Base-by-base conservation (phyloP, 2,113 vertebrate species). In the Platichthys flesus region DNA sequence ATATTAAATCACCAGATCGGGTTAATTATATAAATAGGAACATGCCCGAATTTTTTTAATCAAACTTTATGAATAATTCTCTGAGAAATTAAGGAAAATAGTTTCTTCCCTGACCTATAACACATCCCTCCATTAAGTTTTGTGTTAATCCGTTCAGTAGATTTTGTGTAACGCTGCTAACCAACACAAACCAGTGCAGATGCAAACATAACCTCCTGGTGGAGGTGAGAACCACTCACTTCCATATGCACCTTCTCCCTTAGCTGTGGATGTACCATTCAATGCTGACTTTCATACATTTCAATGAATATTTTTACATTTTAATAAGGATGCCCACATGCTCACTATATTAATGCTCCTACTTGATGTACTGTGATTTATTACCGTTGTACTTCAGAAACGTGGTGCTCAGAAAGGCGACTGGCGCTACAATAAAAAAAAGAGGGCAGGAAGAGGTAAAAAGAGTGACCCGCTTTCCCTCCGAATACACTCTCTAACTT, bases 401-500 rank as follows among this genome's bases (percentile, higher is more conserved):
- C 62, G 28, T 31, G 4, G 3, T 10, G 9, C 66, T 37, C 45
- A n/a, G 8, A 26, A 16, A 16, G 31, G 3, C 21, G 42, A 45
- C 40, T 15, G 2, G 12, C 20, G 31, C 18, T 35, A 18, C 31
- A 35, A 28, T 28, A 28, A 28, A 28, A 28, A 61, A 56, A 56
- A 3, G 14, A 21, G 54, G 24, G 56, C 3, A 7, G 20, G 3
- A 59, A 26, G 28, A 60, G 12, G 15, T 9, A 14, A 14, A 77
- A 67, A 68, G 21, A 52, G 20, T 76, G 75, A 78, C 59, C 15
- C 0, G 54, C 54, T 56, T 76, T 74, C 47, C 59, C 20, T 26
- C 56, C 2, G 40, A 28, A 45, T 45, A 28, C 45, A 56, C 67
- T 62, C 45, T 58, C 20, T 47, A 78, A 71, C 71, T 74, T 78